phyloP scores from a whole-genome alignment of 2,797 vertebrate species.

The Cyclopterus lumpus region DNA sequence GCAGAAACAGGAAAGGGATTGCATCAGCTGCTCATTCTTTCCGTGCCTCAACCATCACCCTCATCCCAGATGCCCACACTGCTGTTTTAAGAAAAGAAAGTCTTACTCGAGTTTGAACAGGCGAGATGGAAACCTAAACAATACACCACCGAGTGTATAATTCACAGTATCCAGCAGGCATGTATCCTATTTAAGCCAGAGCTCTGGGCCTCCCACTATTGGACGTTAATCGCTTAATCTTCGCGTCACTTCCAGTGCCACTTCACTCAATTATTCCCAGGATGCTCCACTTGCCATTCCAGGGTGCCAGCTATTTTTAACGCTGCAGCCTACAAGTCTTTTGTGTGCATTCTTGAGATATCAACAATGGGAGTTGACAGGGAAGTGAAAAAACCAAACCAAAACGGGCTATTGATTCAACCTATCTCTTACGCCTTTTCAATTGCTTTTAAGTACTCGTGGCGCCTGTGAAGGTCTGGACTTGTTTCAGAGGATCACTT shows the following conservation, averaged over 20 bases:
- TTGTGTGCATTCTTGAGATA: slow-evolving; percentile 67
- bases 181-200: slow-evolving; percentile 62
- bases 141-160: slow-evolving; percentile 44
- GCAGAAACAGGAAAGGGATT: slow-evolving; percentile 43
- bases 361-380: slow-evolving; percentile 72
- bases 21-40: slow-evolving; percentile 48
- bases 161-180: slow-evolving; percentile 61
- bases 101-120: slow-evolving; percentile 72
- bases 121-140: slow-evolving; percentile 57
- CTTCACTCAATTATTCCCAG: slow-evolving; percentile 75
- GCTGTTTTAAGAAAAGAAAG: slow-evolving; percentile 54
- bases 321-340: slow-evolving; percentile 61
- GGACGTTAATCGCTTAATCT: slow-evolving; percentile 79
- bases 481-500: slow-evolving; percentile 67
- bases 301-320: slow-evolving; percentile 70
- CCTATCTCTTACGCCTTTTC: slow-evolving; percentile 74
- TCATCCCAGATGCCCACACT: slow-evolving; percentile 51
- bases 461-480: slow-evolving; percentile 68
- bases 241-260: slow-evolving; percentile 68
- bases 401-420: slow-evolving; percentile 74
- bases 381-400: slow-evolving; percentile 55
- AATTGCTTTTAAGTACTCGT: slow-evolving; percentile 69
- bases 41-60: slow-evolving; percentile 23
- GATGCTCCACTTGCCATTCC: slow-evolving; percentile 55
- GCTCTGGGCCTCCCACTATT: slow-evolving; percentile 53